Evolutionary conservation across 2,888 invertebrate genomes (phyloP).

Genomic region (Morpho helenor): DNA sequence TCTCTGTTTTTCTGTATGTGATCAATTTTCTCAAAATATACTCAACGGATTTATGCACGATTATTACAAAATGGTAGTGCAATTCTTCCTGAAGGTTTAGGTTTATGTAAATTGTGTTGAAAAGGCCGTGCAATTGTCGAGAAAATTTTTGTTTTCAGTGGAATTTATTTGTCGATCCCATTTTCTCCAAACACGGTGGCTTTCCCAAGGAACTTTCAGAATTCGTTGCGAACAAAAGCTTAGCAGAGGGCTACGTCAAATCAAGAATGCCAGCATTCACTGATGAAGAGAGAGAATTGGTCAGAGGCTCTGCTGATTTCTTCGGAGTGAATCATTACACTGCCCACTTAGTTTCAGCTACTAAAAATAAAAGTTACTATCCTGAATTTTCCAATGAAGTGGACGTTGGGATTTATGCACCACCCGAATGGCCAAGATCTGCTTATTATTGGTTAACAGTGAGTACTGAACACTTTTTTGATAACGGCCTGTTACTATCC

Average conservation of each 20-base stretch:
- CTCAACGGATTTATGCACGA: too few relatives aligned
- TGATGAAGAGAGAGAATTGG: constrained; percentile 40
- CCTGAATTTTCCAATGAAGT: constrained; percentile 38
- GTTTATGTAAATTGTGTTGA: too few relatives aligned
- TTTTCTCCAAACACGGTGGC: constrained; percentile 69
- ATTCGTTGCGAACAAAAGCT: constrained; percentile 52
- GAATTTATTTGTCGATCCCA: constrained; percentile 70
- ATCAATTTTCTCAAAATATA: too few relatives aligned
- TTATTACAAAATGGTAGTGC: too few relatives aligned
- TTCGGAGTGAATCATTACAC: constrained; percentile 85
- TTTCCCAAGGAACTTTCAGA: constrained; percentile 70
- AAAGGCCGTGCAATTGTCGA: too few relatives aligned
- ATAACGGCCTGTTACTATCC: too few relatives aligned
- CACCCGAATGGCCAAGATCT: constrained; percentile 42
- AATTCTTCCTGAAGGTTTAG: too few relatives aligned
- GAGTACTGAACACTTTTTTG: too few relatives aligned
- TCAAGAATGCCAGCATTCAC: constrained; percentile 44
- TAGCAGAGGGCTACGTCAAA: constrained; percentile 39
- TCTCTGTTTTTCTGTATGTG: too few relatives aligned
- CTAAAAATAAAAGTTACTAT: constrained; percentile 29
- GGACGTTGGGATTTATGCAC: constrained; percentile 36
- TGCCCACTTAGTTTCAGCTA: constrained; percentile 41
- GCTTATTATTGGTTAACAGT: constrained; percentile 43
- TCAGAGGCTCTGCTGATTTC: constrained; percentile 52
- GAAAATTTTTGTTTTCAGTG: constrained; percentile 39